phyloP scores from a whole-genome alignment of 2,888 invertebrate genomes.

The Pegoplata infirma region DNA sequence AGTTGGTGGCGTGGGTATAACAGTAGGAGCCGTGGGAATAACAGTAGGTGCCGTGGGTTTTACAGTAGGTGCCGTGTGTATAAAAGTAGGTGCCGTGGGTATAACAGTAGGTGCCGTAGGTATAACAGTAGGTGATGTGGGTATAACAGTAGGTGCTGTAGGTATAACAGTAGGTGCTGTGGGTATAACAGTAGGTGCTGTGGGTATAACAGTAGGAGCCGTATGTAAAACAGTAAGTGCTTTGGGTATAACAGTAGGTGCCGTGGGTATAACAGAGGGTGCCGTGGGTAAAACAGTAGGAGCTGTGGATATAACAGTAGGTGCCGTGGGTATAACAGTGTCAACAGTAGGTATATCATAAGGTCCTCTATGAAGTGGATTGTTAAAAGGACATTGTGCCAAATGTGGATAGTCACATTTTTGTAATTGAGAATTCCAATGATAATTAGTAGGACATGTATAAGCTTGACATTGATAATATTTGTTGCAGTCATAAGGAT shows the following conservation, averaged over 20 bases:
- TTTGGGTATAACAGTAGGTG: too few species aligned
- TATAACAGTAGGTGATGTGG: too few species aligned
- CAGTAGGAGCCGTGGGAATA: constrained; percentile 61
- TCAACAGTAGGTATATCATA: not conserved
- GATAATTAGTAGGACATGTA: constrained; percentile 65
- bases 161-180: too few species aligned
- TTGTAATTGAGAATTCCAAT: constrained; percentile 67
- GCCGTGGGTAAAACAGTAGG: constrained; percentile 12
- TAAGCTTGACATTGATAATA: constrained; percentile 68
- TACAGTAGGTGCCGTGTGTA: not conserved
- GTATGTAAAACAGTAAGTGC: too few species aligned
- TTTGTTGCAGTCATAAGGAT: constrained; percentile 68
- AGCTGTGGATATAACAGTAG: constrained; percentile 62
- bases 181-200: too few species aligned
- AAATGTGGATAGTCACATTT: constrained; percentile 69
- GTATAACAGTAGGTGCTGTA: too few species aligned
- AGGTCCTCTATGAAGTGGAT: not conserved
- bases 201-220: too few species aligned
- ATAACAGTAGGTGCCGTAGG: too few species aligned
- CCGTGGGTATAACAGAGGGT: not conserved
- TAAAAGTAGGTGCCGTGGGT: not conserved
- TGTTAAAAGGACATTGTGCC: constrained; percentile 63
- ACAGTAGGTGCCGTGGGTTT: constrained; percentile 32
- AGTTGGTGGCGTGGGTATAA: not conserved
- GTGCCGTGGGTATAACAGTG: constrained; percentile 1